Percentiles rank a stretch among this genome's conserved stretches.
These are phyloP conservation scores for Hylyphantes graminicola DNA, from an alignment of 1,140 invertebrate species.

Conservation along the genomic window DNA sequence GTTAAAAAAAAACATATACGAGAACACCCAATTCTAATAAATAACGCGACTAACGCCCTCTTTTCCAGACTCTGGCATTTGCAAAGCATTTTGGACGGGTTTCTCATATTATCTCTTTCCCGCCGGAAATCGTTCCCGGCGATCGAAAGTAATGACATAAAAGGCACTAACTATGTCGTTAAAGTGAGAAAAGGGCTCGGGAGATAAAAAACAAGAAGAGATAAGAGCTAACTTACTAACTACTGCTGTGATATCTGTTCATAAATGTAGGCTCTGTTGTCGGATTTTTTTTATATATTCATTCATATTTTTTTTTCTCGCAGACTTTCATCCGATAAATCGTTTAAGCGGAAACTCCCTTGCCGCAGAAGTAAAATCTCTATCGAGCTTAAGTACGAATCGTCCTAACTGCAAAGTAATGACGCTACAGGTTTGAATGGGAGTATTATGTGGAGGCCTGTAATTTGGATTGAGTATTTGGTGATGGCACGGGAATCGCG, in stretches of 20 bases:
- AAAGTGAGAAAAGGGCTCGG: constrained; percentile 11
- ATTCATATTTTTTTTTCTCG: background rate
- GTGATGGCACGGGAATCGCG: too few relatives aligned
- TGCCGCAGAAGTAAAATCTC: constrained; percentile 13
- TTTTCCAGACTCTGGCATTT: constrained; percentile 18
- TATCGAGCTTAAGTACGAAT: constrained; percentile 10
- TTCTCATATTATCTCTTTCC: constrained; percentile 38
- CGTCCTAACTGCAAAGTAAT: too few relatives aligned
- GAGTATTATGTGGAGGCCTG: too few relatives aligned
- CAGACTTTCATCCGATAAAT: constrained; percentile 32
- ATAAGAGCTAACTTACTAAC: constrained; percentile 36
- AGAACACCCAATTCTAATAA: too few relatives aligned
- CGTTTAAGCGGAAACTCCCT: constrained; percentile 14
- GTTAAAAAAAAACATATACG: too few relatives aligned
- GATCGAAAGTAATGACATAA: constrained; percentile 48
- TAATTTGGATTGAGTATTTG: too few relatives aligned
- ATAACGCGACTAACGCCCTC: background rate
- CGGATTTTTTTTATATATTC: background rate
- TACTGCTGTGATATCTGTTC: constrained; percentile 2
- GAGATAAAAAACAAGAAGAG: background rate
- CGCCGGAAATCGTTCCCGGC: constrained; percentile 25
- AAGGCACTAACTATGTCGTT: constrained; percentile 42
- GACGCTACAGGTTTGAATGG: too few relatives aligned
- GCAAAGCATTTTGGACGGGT: constrained; percentile 38
- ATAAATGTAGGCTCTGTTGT: background rate